phyloP scores from a whole-genome alignment of 2,113 vertebrate species.

The Ochotona curzoniae region DNA sequence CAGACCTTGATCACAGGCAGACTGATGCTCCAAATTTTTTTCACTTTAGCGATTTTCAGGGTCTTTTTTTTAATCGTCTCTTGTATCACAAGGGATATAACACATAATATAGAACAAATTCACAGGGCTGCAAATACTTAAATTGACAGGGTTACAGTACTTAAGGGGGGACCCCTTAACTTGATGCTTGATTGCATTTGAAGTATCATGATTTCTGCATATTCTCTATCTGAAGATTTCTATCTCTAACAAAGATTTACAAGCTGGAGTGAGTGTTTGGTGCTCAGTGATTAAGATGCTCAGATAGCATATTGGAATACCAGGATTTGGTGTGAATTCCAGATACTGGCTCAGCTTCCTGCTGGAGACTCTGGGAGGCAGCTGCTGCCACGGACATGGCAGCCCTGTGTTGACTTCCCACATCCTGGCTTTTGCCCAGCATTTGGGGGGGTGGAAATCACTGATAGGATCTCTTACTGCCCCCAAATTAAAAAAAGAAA shows the following conservation, averaged over 20 bases:
- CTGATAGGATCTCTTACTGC: too few species aligned
- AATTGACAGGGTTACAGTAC: background rate
- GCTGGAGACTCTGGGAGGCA: too few species aligned
- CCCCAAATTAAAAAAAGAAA: too few species aligned
- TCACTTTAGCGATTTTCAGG: conserved; percentile 4
- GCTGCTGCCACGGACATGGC: too few species aligned
- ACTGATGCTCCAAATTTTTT: background rate
- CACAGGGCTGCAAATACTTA: background rate
- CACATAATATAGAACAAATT: background rate
- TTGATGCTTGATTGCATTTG: background rate
- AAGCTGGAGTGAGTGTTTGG: background rate
- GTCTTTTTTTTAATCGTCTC: background rate
- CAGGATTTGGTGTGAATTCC: too few species aligned
- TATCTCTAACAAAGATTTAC: conserved; percentile 32
- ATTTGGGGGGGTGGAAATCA: too few species aligned
- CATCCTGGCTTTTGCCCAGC: too few species aligned
- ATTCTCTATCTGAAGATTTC: background rate
- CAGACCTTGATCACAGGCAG: background rate
- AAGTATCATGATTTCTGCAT: conserved; percentile 22
- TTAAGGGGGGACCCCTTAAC: background rate
- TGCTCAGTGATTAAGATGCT: too few species aligned
- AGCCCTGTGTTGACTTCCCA: too few species aligned
- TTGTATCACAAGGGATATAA: background rate
- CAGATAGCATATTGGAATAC: too few species aligned
- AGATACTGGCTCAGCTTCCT: too few species aligned